Base-by-base conservation (phyloP, 2,888 invertebrate species). In the Calliopum simillimum region DNA sequence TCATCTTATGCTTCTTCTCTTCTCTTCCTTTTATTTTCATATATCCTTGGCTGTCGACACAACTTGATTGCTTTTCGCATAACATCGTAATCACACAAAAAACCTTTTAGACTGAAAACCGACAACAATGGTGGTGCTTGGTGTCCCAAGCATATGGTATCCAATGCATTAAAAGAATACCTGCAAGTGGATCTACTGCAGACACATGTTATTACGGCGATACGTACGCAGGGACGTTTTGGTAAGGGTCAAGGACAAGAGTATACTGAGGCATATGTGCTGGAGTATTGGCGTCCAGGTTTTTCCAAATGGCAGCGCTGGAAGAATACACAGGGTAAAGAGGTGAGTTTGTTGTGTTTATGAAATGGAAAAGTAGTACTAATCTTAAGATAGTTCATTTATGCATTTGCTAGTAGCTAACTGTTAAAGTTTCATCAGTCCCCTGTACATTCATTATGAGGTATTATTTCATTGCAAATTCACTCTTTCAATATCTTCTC, bases 171-270 rank as follows among this genome's bases (percentile, higher is more conserved):
- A 66, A 90, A 91, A 79, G 95, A 95, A 85, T 94, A 91, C 86
- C 88, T 95, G 69, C 93, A 95, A 87, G 89, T 93, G 77, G 91
- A 93, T 83, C 76, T 86, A 71, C 88, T 95, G 76, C 88, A 87
- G 75, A 87, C 91, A 73, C 89, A 91, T 81, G 90, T 93, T 70
- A 89, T 95, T 76, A 92, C 92, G 61, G 89, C 89, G 49, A 88
- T 90, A 68, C 91, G 91, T 76, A 94, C 94, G n/a, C 94, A 95
- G 86, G 95, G 95, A 44, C 89, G 95, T 59, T 94, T 91, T 81
- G 94, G 93, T 62, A 93, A 93, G 82, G 94, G 95, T 73, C 90
- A 93, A 83, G 95, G 95, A 43, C 91, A 92, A 82, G 95, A 95
- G 84, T 95, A 90, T 83, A 91, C 93, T 43, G 93, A 94, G 82